Evolutionary conservation across 2,888 invertebrate species (phyloP).

Genomic region (Eristalis intricaria): DNA sequence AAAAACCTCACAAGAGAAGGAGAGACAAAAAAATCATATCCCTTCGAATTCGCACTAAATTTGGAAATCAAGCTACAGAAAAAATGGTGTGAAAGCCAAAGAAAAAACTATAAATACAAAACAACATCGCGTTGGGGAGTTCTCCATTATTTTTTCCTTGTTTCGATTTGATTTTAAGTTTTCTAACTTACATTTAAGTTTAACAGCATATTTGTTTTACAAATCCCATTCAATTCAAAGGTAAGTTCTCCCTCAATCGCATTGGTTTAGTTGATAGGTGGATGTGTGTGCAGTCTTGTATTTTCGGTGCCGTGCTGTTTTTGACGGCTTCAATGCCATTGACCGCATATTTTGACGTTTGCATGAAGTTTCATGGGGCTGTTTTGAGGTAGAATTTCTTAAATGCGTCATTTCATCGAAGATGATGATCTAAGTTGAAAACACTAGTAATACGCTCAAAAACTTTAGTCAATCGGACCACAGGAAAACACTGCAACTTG

Average conservation of each 20-base stretch:
- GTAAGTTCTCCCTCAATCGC: slow-evolving; percentile 32
- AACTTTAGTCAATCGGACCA: slow-evolving; percentile 1
- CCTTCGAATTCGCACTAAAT: slow-evolving; percentile 59
- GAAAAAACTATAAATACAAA: slow-evolving; percentile 51
- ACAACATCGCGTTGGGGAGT: slow-evolving; percentile 51
- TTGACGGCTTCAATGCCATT: slow-evolving; percentile 73
- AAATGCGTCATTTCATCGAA: slow-evolving; percentile 67
- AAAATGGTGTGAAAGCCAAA: slow-evolving; percentile 72
- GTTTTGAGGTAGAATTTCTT: slow-evolving; percentile 61
- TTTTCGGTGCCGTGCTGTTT: slow-evolving; percentile 46
- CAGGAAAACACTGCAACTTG: slow-evolving; percentile 11
- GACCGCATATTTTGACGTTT: slow-evolving; percentile 73
- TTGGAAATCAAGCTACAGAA: slow-evolving; percentile 58
- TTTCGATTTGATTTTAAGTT: slow-evolving; percentile 53
- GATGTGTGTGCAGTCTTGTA: slow-evolving; percentile 20
- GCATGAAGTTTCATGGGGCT: slow-evolving; percentile 63
- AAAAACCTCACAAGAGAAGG: slow-evolving; percentile 8
- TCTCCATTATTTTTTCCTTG: slow-evolving; percentile 54
- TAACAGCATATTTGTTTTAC: slow-evolving; percentile 52
- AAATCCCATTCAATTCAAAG: slow-evolving; percentile 63
- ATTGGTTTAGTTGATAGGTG: neutral
- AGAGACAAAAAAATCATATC: slow-evolving; percentile 35
- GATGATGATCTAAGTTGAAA: slow-evolving; percentile 61
- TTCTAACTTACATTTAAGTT: slow-evolving; percentile 58
- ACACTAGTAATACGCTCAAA: slow-evolving; percentile 11